A percentile compares a stretch with the other conserved stretches of the same genome.
These are phyloP conservation scores for Molossus molossus DNA, from an alignment of 2,797 vertebrate genomes.

Conservation along the genomic window DNA sequence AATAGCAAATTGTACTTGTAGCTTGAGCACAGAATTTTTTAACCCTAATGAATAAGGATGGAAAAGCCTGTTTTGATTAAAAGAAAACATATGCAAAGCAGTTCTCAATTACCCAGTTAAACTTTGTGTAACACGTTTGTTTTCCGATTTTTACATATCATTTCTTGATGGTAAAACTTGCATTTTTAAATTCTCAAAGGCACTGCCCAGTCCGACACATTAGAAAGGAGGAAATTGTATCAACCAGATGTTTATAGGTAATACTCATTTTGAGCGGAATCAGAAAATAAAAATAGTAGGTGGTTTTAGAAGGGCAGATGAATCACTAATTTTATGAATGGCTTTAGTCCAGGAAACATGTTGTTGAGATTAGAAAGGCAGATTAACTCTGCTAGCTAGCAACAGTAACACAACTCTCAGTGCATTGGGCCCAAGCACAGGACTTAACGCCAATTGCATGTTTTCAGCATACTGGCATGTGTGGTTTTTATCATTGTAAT, in stretches of 20 bases:
- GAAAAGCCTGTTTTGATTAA: constrained; percentile 83
- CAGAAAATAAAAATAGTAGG: constrained; percentile 73
- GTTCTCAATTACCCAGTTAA: constrained; percentile 77
- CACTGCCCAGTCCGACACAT: neutral
- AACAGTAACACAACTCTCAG: constrained; percentile 63
- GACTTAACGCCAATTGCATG: neutral
- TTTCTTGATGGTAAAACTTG: constrained; percentile 52
- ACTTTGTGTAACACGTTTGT: constrained; percentile 81
- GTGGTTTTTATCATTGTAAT: constrained; percentile 62
- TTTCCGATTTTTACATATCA: constrained; percentile 78
- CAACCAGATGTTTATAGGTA: constrained; percentile 65
- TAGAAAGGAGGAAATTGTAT: constrained; percentile 38
- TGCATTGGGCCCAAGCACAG: neutral
- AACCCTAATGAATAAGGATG: constrained; percentile 76
- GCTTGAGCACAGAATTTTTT: constrained; percentile 74
- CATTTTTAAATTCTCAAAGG: constrained; percentile 14
- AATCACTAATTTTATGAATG: constrained; percentile 73
- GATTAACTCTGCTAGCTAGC: constrained; percentile 52
- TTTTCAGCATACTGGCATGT: constrained; percentile 60
- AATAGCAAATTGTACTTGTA: constrained; percentile 80
- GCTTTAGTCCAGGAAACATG: constrained; percentile 70
- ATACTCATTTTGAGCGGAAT: constrained; percentile 65
- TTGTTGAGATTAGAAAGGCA: constrained; percentile 74
- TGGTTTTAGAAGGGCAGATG: constrained; percentile 66
- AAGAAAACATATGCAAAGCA: constrained; percentile 84